Conservation (phyloP, 2,113 vertebrate species). For the Pica pica region DNA sequence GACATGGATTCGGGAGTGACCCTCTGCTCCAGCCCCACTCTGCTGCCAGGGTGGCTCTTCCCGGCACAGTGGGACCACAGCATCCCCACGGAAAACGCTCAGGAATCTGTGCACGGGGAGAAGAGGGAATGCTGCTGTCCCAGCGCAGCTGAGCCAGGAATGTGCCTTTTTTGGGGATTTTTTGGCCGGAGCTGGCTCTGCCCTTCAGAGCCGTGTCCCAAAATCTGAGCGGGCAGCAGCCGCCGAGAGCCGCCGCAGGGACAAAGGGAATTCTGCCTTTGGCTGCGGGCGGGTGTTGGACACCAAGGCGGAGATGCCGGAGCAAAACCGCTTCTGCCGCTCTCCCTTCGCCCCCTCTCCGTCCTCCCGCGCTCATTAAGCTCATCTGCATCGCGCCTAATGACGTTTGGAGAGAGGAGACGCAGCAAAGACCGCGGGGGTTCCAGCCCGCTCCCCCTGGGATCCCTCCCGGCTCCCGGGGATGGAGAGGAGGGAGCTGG, state of each 20-base stretch:
- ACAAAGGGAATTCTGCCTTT: neutral
- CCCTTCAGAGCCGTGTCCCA: neutral
- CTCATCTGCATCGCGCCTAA: neutral
- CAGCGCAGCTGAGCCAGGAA: neutral
- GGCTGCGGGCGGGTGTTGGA: neutral
- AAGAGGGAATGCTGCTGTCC: neutral
- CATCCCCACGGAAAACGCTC: neutral
- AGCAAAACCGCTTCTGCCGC: neutral
- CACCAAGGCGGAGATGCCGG: neutral
- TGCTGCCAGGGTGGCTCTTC: neutral
- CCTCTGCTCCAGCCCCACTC: neutral
- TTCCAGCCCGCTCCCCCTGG: neutral
- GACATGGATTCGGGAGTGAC: fast-evolving
- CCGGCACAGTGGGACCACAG: neutral
- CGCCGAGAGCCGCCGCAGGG: neutral
- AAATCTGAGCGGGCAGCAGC: neutral
- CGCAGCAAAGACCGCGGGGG: neutral
- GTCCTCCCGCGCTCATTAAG: neutral
- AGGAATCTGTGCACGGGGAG: fast-evolving
- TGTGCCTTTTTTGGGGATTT: fast-evolving
- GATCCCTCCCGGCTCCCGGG: neutral
- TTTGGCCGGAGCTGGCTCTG: neutral
- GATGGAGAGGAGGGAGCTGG: neutral
- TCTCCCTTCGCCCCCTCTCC: neutral
- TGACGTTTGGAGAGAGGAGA: neutral